phyloP scores from a whole-genome alignment of 2,113 vertebrate species.

The Galeopterus variegatus region DNA sequence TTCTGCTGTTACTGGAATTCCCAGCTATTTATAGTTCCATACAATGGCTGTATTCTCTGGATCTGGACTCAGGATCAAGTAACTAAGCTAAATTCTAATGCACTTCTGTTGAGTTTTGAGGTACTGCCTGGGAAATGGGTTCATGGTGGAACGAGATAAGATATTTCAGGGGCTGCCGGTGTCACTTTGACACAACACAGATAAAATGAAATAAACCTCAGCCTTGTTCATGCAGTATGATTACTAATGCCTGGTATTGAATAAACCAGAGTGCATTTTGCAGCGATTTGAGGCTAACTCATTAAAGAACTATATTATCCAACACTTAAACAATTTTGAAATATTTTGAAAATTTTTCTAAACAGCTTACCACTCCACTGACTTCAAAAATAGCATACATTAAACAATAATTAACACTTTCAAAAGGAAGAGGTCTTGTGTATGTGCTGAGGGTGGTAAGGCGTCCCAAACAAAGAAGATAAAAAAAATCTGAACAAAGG shows the following conservation, averaged over 20 bases:
- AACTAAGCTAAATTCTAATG: neutral
- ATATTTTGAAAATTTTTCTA: neutral
- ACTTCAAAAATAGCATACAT: neutral
- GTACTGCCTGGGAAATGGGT: neutral
- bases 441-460: neutral
- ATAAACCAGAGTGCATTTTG: neutral
- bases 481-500: neutral
- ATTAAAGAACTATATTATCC: neutral
- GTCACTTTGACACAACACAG: neutral
- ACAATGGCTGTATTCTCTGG: neutral
- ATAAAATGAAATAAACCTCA: neutral
- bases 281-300: neutral
- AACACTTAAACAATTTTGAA: neutral
- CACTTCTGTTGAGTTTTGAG: neutral
- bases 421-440: neutral
- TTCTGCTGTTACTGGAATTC: neutral
- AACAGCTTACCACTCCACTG: neutral
- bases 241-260: neutral
- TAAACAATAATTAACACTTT: constrained; percentile 19
- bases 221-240: neutral
- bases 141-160: neutral
- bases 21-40: neutral
- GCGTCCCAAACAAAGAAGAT: neutral
- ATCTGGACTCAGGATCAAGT: neutral
- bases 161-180: neutral